Evolutionary conservation across 1,140 invertebrate species (phyloP), one percentile per base, ranked within the genome.

Genomic region (Sminthurides bifidus): DNA sequence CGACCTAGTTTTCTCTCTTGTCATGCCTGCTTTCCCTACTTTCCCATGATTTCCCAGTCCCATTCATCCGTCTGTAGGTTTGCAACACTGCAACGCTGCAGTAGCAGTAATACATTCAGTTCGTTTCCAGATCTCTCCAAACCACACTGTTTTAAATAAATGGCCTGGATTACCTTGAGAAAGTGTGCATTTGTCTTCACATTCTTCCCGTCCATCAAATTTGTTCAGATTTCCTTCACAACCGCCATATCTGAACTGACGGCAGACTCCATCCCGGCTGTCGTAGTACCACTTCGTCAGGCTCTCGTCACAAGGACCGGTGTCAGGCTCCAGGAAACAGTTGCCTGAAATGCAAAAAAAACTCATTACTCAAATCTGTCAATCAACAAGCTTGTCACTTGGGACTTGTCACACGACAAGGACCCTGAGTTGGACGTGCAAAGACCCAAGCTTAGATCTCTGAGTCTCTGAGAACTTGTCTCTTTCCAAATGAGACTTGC

Each of bases 171-270:
- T 73, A 83, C 81, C 79, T 77, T 84, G 81, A 26, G 77, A 77
- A 37, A 77, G 72, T 5, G 77, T 74, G 71, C 91, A 95, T 45
- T 79, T 77, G 54, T 79, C 74, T 59, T 86, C 77, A 73, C 92
- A 95, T 64, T 88, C 79, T 37, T 87, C 79, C 35, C 78, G 73
- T 19, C 74, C 76, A 37, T 77, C 75, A 74, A 91, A 96, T 65
- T 85, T 83, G 69, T 96, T 95, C 50, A 76, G 74, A 69, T 94
- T 94, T 40, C 87, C 87, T 12, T 79, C 80, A 66, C 89, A 93
- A 43, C 89, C 89, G 0, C 81, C 79, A 3, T 76, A 71, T 1
- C 54, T n/a, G 71, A 95, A 95, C 59, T 81, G 77, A 54, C 81
- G 80, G 69, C 92, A 96, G 15, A 81, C 74, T 27, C 87, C 87